A percentile compares a stretch with the other conserved stretches of the same genome.
phyloP scores from a whole-genome alignment of 2,113 vertebrate species.

The Pandion haliaetus region DNA sequence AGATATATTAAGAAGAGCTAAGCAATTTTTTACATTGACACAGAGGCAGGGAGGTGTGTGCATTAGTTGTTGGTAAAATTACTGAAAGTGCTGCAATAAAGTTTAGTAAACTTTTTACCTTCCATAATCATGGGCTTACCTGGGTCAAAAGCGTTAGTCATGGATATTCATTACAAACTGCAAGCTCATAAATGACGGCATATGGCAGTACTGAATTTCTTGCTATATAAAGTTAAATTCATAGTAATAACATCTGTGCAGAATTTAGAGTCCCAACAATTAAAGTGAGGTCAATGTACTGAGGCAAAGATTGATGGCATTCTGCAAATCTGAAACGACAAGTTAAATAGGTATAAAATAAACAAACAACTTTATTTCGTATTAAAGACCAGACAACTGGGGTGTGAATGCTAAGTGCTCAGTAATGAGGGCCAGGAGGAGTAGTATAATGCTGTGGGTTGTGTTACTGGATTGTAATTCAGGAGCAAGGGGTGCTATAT shows the following conservation, averaged over 20 bases:
- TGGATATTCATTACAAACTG: constrained; percentile 45
- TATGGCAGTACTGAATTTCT: constrained; percentile 41
- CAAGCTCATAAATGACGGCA: constrained; percentile 35
- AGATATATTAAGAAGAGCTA: background rate
- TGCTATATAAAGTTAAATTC: constrained; percentile 50
- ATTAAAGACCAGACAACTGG: background rate
- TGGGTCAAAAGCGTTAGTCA: constrained; percentile 43
- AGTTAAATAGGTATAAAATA: constrained; percentile 40
- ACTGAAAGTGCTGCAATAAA: background rate
- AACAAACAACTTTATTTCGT: constrained; percentile 37
- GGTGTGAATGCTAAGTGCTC: background rate
- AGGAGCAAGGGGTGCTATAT: rapidly evolving
- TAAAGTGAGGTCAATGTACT: background rate
- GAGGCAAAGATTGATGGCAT: constrained; percentile 31
- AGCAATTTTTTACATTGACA: background rate
- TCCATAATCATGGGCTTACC: constrained; percentile 3
- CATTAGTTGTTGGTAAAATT: background rate
- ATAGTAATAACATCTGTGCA: constrained; percentile 49
- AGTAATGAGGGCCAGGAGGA: background rate
- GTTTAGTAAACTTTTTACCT: constrained; percentile 54
- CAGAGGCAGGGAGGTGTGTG: background rate
- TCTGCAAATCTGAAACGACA: background rate
- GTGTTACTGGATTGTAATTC: background rate
- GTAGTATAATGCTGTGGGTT: background rate
- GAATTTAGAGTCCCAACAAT: constrained; percentile 46